Evolutionary conservation across 2,113 vertebrate species (phyloP), one percentile per base, ranked within the genome.

Genomic region (Lonchura striata): DNA sequence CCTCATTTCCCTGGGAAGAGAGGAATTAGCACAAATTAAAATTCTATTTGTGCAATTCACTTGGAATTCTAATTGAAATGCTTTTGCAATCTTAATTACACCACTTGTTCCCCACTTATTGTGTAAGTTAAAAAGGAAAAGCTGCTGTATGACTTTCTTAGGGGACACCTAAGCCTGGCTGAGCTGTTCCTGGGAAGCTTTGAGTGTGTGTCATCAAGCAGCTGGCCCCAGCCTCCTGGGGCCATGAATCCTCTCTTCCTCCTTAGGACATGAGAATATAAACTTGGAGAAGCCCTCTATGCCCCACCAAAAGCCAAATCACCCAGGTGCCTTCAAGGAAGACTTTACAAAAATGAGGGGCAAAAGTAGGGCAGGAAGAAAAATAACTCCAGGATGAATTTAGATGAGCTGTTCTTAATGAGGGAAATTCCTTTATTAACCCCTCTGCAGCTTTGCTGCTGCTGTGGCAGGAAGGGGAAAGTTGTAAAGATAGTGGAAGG

Each of bases 31-130:
- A n/a, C 60, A 49, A 90, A 90, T 83, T 64, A 83, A 81, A 93
- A 63, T 52, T 54, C 76, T 93, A 52, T 90, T 66, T 83, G 42
- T 68, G 44, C 83, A 88, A 86, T 63, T 83, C 60, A 4, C 47
- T 74, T 54, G 68, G 65, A 82, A 86, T 92, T 60, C 24, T 53
- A 83, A 66, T 42, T 42, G 46, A 78, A 92, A 84, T 22, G 33
- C 28, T 96, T 95, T 92, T 84, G 92, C 82, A 96, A 93, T 97
- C 90, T 75, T 60, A 95, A 84, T 90, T 52, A 22, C 50, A 42
- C 31, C 90, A 71, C 87, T 94, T 72, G 52, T 64, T 90, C 37
- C 68, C 84, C 41, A 5, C 63, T 83, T 61, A 11, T 87, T 88
- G 57, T 0, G 0, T 9, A 94, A 84, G 68, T 78, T 78, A 3